Base-by-base conservation (phyloP, 2,797 vertebrate species). In the Gadopsis marmoratus region DNA sequence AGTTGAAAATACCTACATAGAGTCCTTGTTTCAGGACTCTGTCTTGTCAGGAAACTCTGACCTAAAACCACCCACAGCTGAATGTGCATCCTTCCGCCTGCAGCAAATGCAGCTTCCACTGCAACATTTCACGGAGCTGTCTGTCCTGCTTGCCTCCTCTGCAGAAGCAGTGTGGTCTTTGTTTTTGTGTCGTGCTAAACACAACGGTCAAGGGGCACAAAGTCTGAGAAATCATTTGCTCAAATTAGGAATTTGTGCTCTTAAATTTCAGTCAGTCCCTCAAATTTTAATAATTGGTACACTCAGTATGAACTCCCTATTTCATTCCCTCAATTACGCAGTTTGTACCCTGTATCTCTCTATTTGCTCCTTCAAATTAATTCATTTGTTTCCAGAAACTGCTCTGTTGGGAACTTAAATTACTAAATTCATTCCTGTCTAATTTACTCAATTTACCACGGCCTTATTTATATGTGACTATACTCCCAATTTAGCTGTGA, bases 1-100 rank as follows among this genome's bases (percentile, higher is more conserved):
- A 64, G 75, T 1, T 63, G 48, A 72, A 76, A 81, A 82, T 70
- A 77, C 61, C 61, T 50, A 81, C 72, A 78, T 59, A 70, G 33
- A 79, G 72, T 71, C 76, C 47, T 35, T 39, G 82, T 74, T 81
- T 66, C 41, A 69, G 81, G 63, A 85, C 68, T 55, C 55, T 6
- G 21, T 50, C 0, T 6, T 54, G 62, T 84, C 72, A 61, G 61
- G 47, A 51, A 78, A 29, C 23, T 60, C n/a, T 83, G 74, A 86
- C 67, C 79, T 55, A n/a, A 74, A 86, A 76, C 51, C 66, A 43
- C 31, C 75, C 53, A 13, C 70, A 33, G 68, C 54, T 82, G 58
- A 84, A 61, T 67, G 55, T 47, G 64, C 71, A 81, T 48, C 56
- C 29, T 62, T 78, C 74, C 47, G 31, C 29, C 48, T 26, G 23